Base-by-base conservation (phyloP, 2,888 invertebrate genomes). In the Epistrophe eligans region DNA sequence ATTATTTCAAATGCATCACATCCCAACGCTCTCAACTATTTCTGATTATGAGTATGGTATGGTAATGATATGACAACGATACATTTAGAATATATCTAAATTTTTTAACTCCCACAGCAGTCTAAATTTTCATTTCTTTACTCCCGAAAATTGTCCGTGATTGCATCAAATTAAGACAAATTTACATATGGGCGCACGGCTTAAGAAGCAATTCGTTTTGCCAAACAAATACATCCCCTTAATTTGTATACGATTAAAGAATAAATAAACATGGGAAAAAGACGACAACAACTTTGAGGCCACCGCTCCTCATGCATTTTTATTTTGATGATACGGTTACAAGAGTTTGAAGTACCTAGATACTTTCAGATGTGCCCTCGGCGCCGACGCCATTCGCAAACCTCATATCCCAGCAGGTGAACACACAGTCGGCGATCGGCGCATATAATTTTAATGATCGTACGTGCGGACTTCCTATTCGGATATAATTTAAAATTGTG, bases 371-470 rank as follows among this genome's bases (percentile, higher is more conserved):
- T 70, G 76, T 79, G 58, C 79, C 79, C 77, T 74, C 76, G 76
- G 74, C 74, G 70, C 74, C 74, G 77, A 82, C 74, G 85, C 77
- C 77, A 74, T 79, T 79, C 81, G 77, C 77, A 81, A 57, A 70
- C 73, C 57, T 77, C 73, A 67, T 70, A 81, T 3, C 57, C 74
- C 66, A 81, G 74, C 85, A 85, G 85, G 85, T 85, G 84, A 81
- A 81, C 17, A 77, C 80, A 48, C 24, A 7, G 40, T 40, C 52
- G 77, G 79, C 52, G 70, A 15, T 62, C 35, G 24, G 24, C 24
- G 40, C 13, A 64, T 57, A 52, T 35, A 55, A 52, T 67, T 73
- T 64, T n/a, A 58, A 35, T 73, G 40, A 55, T 73, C n/a, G 70
- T 77, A 77, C 83, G 83, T 83, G 77, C 79, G 60, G 50, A 70